Evolutionary conservation across 2,113 vertebrate genomes (phyloP).

Genomic region (Amphiprion ocellaris): DNA sequence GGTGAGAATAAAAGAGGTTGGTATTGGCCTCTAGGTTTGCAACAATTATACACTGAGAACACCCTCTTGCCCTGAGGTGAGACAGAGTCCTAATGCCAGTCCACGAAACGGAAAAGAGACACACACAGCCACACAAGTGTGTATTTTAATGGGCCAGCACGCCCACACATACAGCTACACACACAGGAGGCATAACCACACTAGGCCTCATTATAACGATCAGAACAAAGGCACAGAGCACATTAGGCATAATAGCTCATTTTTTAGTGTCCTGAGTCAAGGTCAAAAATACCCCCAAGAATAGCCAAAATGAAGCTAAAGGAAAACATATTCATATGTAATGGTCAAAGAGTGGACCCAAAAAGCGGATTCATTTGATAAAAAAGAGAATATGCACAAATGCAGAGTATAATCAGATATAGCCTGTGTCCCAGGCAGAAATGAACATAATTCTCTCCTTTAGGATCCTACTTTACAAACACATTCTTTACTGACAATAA

Average conservation of each 20-base stretch:
- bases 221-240: slow-evolving; percentile 47
- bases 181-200: slow-evolving; percentile 39
- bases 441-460: slow-evolving; percentile 3
- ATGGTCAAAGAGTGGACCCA: slow-evolving; percentile 1
- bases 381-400: not conserved
- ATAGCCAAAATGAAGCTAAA: slow-evolving; percentile 27
- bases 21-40: not conserved
- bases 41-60: slow-evolving; percentile 10
- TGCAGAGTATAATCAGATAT: not conserved
- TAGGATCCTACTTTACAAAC: not conserved
- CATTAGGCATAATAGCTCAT: slow-evolving; percentile 43
- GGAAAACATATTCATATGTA: slow-evolving; percentile 14
- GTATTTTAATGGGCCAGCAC: not conserved
- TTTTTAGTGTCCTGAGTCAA: slow-evolving; percentile 45
- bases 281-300: slow-evolving; percentile 53
- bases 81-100: not conserved
- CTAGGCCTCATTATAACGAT: slow-evolving; percentile 61
- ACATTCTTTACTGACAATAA: slow-evolving; percentile 9
- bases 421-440: not conserved
- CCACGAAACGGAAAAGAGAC: slow-evolving; percentile 5
- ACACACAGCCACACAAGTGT: not conserved
- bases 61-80: slow-evolving; percentile 28
- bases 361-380: slow-evolving; percentile 7
- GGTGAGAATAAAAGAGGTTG: slow-evolving; percentile 50
- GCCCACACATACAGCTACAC: slow-evolving; percentile 6